Base-by-base conservation (phyloP, 2,113 vertebrate genomes). In the Poeciliopsis occidentalis region DNA sequence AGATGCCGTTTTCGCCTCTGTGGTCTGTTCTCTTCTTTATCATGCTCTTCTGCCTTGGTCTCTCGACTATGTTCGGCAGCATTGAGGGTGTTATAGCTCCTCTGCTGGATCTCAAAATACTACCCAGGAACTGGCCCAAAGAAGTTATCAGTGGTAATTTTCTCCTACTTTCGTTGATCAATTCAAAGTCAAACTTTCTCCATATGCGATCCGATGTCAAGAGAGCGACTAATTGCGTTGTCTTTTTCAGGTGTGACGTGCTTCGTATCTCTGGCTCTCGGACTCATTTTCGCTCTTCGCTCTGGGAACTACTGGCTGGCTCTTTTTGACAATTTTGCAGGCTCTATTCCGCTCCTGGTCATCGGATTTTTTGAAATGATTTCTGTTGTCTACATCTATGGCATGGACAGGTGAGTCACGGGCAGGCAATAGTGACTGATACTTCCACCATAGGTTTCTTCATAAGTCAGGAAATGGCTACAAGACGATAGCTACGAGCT, bases 11-110 rank as follows among this genome's bases (percentile, higher is more conserved):
- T 71, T 95, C 97, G 1, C 97, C 96, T 0, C 67, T 99, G 22
- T 99, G 98, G 98, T 94, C 98, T 0, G 93, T 99, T 4, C 95
- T 99, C 4, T 99, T 99, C 94, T 99, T 99, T 82, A 39, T 96
- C 91, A 99, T 99, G 98, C 96, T 99, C n/a, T 98, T 99, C 93
- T 99, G 98, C 80, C 93, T 99, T 22, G 98, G 97, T 31, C 95
- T 99, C 44, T 99, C 98, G 0, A 98, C 98, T 34, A 99, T 99
- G 98, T 99, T 99, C 73, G 98, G 97, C 15, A 98, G 88, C 80
- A 94, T 97, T 4, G 98, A 99, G 84, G 97, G 97, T 1, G 96
- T 99, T 13, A 91, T 96, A 1, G 96, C 95, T 60, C 97, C 98
- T 37, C 82, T 99, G 67, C 94, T 96, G 86, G 97, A 99, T 64